A percentile compares a stretch with the other conserved stretches of the same genome.
phyloP scores from a whole-genome alignment of 2,797 vertebrate genomes.

The Heterohyrax brucei region DNA sequence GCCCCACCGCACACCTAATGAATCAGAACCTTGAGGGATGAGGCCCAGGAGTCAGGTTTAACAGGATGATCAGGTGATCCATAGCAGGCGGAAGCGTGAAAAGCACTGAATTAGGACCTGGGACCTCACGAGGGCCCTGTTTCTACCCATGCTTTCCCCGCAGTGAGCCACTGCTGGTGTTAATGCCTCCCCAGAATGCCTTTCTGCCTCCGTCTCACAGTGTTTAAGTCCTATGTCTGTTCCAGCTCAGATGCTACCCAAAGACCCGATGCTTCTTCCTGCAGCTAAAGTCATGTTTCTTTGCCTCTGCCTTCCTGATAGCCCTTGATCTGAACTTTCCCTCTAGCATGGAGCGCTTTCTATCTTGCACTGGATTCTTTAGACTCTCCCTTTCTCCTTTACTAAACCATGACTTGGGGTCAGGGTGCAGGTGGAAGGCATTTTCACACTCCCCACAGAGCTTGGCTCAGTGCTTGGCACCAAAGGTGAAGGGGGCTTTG shows the following conservation, averaged over 20 bases:
- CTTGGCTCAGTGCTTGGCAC: background rate
- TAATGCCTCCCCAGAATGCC: background rate
- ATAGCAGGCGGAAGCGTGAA: background rate
- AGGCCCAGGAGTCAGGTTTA: background rate
- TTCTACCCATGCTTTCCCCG: background rate
- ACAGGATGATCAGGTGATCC: background rate
- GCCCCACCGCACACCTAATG: background rate
- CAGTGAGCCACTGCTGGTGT: background rate
- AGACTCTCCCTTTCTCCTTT: background rate
- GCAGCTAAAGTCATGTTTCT: background rate
- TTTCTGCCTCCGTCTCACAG: background rate
- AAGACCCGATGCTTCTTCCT: background rate
- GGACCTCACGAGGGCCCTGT: no score
- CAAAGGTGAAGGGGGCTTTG: no score
- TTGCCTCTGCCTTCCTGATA: conserved; percentile 15
- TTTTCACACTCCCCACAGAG: background rate
- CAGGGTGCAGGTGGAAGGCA: background rate
- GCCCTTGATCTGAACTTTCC: background rate
- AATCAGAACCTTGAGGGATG: background rate
- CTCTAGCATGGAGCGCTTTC: background rate
- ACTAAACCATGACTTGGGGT: conserved; percentile 20
- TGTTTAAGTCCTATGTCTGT: background rate
- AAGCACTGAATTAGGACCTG: background rate
- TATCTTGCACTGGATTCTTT: background rate
- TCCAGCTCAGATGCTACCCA: background rate